Evolutionary conservation across 1,140 invertebrate species (phyloP), one percentile per base, ranked within the genome.

Genomic region (Bombus consobrinus): DNA sequence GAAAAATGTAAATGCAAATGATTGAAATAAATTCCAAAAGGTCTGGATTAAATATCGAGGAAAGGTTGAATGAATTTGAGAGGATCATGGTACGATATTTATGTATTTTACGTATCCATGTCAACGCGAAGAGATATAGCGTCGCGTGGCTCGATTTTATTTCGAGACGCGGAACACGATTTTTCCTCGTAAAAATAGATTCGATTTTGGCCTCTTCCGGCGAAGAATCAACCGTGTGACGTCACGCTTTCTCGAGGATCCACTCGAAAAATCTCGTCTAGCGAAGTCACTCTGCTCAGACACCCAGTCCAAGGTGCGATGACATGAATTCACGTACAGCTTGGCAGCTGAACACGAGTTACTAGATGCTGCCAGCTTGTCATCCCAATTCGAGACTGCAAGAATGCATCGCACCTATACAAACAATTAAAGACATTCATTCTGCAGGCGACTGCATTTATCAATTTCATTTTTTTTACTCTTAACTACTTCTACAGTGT

Each of bases 131-230:
- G 62, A 87, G 73, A 85, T 85, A 84, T 69, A 81, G n/a, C 43
- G 75, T 87, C 85, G 72, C 87, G 37, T 74, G 66, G 83, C 83
- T 83, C 86, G 72, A 34, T 75, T 90, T 90, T 90, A 90, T 90
- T 90, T 90, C 83, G 72, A 86, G 89, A 90, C 86, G n/a, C 89
- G 89, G 89, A 90, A 90, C 89, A 86, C 73, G 77, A 80, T 85
- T 90, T 89, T 89, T 85, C 88, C 34, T 34, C 28, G 13, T 81
- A 71, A 32, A 87, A 85, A 90, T 87, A 89, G 88, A 87, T 6
- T 41, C 57, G 53, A 68, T 76, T 64, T 75, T 69, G 47, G 32
- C 78, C 66, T 59, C 71, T 89, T 88, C 88, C 88, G 88, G 73
- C 73, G 9, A n/a, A 57, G 34, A 37, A 89, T 77, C 75, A 66